A percentile compares a stretch with the other conserved stretches of the same genome.
These are phyloP conservation scores for Epinephelus awoara DNA, from an alignment of 2,797 vertebrate species.

Conservation along the genomic window DNA sequence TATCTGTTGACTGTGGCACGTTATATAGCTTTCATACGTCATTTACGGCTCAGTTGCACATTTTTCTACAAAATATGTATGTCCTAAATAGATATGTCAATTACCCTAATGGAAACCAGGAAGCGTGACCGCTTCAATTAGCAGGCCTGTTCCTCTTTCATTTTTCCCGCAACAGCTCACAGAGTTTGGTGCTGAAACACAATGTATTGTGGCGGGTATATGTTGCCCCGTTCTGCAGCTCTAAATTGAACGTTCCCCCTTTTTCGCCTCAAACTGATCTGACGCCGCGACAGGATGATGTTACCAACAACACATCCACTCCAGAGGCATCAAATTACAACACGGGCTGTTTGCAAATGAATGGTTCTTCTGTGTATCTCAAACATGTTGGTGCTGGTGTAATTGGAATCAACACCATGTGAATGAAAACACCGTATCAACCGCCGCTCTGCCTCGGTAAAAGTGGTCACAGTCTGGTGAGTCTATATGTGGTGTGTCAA, in stretches of 20 bases:
- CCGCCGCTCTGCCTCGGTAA: conserved; percentile 17
- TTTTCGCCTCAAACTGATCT: conserved; percentile 62
- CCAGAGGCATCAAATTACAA: conserved; percentile 62
- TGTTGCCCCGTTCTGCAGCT: conserved; percentile 45
- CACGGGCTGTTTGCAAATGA: conserved; percentile 61
- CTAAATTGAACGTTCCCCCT: conserved; percentile 62
- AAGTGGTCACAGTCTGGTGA: conserved; percentile 65
- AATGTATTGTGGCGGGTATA: conserved; percentile 47
- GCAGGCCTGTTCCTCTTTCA: conserved; percentile 68
- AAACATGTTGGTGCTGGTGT: conserved; percentile 57
- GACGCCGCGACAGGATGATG: conserved; percentile 54
- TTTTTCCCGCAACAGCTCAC: conserved; percentile 77
- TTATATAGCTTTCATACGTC: conserved; percentile 71
- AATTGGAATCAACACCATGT: conserved; percentile 69
- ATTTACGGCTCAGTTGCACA: conserved; percentile 78
- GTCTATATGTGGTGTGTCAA: conserved; percentile 28
- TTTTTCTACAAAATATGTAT: conserved; percentile 77
- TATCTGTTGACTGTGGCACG: conserved; percentile 37
- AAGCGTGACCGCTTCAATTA: conserved; percentile 81
- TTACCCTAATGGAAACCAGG: conserved; percentile 82
- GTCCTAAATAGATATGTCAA: conserved; percentile 84
- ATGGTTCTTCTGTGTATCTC: conserved; percentile 46
- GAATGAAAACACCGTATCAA: conserved; percentile 51
- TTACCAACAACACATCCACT: conserved; percentile 53
- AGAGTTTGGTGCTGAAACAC: conserved; percentile 73